phyloP scores from a whole-genome alignment of 2,797 vertebrate species.

The Cirrhinus molitorella region DNA sequence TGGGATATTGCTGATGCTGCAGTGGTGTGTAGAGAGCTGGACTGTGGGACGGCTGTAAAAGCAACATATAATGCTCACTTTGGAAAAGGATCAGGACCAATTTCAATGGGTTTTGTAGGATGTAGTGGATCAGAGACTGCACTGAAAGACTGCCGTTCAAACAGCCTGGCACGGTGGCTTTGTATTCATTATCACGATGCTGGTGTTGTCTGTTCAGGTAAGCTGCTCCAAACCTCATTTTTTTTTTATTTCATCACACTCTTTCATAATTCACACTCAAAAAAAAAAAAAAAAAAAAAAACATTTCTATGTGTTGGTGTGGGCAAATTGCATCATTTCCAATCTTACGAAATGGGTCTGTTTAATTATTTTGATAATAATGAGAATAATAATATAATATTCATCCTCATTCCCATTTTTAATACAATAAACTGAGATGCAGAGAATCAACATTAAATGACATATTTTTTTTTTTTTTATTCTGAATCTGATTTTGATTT shows the following conservation, averaged over 20 bases:
- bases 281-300: background rate
- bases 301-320: background rate
- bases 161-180: too few relatives aligned
- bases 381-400: too few relatives aligned
- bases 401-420: background rate
- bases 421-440: background rate
- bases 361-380: background rate
- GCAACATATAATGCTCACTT: conserved; percentile 7
- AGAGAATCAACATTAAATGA: background rate
- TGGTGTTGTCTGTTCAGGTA: conserved; percentile 59
- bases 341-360: background rate
- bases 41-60: conserved; percentile 62
- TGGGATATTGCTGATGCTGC: conserved; percentile 56
- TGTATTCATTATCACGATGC: too few relatives aligned
- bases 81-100: conserved; percentile 58
- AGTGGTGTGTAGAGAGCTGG: conserved; percentile 67
- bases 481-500: background rate
- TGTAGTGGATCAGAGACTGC: conserved; percentile 63
- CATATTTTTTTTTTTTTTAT: background rate
- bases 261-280: background rate
- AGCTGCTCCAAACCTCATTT: background rate
- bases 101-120: conserved; percentile 60
- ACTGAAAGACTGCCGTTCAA: conserved; percentile 24
- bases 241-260: background rate
- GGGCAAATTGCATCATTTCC: background rate